Conservation (phyloP, 1,140 invertebrate species). For the Cotesia glomerata region DNA sequence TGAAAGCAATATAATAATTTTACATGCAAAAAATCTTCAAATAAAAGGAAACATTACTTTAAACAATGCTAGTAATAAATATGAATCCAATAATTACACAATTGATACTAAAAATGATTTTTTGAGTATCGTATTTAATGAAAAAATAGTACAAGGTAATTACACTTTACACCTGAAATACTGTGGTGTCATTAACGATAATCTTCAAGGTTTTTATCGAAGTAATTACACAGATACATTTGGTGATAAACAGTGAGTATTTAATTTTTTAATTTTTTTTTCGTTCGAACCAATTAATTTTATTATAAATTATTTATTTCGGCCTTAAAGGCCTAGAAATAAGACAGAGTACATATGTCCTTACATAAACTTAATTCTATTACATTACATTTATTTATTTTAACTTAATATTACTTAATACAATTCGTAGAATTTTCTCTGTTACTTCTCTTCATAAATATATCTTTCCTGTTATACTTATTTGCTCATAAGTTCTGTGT, state of each 20-base stretch:
- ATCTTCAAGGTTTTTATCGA: constrained; percentile 38
- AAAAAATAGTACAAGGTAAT: background rate
- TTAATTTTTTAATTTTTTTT: background rate
- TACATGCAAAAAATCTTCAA: constrained; percentile 39
- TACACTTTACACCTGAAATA: constrained; percentile 33
- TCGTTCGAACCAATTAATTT: background rate
- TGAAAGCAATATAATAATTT: background rate
- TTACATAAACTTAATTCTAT: no score
- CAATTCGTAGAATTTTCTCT: no score
- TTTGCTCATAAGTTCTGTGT: no score
- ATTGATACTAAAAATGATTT: constrained; percentile 12
- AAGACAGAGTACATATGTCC: no score
- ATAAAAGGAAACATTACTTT: background rate
- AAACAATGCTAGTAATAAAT: background rate
- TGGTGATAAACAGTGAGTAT: constrained; percentile 32
- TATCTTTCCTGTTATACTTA: no score
- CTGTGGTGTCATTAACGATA: constrained; percentile 27
- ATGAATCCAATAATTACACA: background rate
- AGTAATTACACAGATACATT: constrained; percentile 33
- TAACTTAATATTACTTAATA: no score
- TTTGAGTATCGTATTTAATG: background rate
- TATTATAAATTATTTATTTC: background rate
- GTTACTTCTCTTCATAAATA: no score
- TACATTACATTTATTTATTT: no score
- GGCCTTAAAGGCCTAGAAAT: no score